phyloP scores from a whole-genome alignment of 2,888 invertebrate species.

The Xanthorhoe designata region DNA sequence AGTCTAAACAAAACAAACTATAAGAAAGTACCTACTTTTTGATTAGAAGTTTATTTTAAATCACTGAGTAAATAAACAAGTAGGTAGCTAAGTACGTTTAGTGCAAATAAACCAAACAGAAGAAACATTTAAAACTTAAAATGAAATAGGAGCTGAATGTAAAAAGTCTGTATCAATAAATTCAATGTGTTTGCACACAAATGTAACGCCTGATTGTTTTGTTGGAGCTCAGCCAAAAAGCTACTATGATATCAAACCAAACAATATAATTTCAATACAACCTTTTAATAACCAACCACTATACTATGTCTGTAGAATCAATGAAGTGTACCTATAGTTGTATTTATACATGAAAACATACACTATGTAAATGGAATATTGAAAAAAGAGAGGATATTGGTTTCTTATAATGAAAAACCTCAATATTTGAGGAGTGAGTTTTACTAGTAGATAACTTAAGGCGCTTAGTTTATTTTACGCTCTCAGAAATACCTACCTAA shows the following conservation, averaged over 20 bases:
- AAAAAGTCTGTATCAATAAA: conserved; percentile 72
- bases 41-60: not conserved
- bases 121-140: conserved; percentile 57
- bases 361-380: too few species aligned
- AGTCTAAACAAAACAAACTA: too few species aligned
- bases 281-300: not conserved
- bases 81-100: conserved; percentile 20
- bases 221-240: conserved; percentile 74
- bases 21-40: too few species aligned
- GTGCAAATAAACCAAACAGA: conserved; percentile 55
- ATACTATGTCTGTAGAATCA: conserved; percentile 7
- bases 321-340: not conserved
- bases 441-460: conserved; percentile 16
- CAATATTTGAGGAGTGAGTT: not conserved
- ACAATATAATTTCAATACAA: conserved; percentile 5
- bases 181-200: conserved; percentile 67
- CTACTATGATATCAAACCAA: conserved; percentile 33
- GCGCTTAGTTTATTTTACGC: conserved; percentile 4
- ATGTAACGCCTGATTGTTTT: conserved; percentile 75
- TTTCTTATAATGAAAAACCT: too few species aligned
- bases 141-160: conserved; percentile 63
- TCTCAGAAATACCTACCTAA: too few species aligned
- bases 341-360: not conserved
- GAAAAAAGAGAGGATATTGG: too few species aligned
- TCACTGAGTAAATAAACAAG: not conserved